phyloP scores from a whole-genome alignment of 2,888 invertebrate species.

The Lapara coniferarum region DNA sequence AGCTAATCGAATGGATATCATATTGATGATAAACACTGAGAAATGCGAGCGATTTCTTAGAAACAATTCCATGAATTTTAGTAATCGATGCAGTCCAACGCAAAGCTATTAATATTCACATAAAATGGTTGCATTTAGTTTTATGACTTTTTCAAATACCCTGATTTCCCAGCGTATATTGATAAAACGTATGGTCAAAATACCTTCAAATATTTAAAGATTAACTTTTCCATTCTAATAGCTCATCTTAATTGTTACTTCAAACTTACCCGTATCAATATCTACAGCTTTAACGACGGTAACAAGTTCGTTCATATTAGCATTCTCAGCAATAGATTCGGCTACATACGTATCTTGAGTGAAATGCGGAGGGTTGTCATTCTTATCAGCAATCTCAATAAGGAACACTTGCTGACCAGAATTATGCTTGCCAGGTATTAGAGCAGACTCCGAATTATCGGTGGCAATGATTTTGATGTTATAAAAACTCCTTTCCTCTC shows the following conservation, averaged over 20 bases:
- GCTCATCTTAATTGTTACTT: background rate
- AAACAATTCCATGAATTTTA: background rate
- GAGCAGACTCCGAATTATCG: conserved; percentile 94
- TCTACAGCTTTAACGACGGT: conserved; percentile 95
- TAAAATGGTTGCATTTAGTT: background rate
- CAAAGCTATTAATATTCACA: background rate
- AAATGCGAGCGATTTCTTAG: no score
- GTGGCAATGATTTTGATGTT: conserved; percentile 95
- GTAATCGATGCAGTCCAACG: background rate
- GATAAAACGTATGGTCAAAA: no score
- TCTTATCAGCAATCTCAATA: conserved; percentile 97
- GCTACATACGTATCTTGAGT: conserved; percentile 89
- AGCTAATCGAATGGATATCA: no score
- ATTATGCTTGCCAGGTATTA: conserved; percentile 87
- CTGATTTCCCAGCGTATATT: background rate
- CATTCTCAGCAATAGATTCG: conserved; percentile 91
- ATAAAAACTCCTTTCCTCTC: conserved; percentile 93
- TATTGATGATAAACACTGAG: no score
- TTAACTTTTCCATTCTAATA: background rate
- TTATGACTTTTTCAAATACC: background rate
- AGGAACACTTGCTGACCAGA: conserved; percentile 91
- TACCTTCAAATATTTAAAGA: no score
- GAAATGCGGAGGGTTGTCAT: conserved; percentile 97
- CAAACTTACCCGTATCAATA: conserved; percentile 87
- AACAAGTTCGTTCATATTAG: conserved; percentile 91